Evolutionary conservation across 1,140 invertebrate genomes (phyloP).

Genomic region (Sitobion miscanthi): DNA sequence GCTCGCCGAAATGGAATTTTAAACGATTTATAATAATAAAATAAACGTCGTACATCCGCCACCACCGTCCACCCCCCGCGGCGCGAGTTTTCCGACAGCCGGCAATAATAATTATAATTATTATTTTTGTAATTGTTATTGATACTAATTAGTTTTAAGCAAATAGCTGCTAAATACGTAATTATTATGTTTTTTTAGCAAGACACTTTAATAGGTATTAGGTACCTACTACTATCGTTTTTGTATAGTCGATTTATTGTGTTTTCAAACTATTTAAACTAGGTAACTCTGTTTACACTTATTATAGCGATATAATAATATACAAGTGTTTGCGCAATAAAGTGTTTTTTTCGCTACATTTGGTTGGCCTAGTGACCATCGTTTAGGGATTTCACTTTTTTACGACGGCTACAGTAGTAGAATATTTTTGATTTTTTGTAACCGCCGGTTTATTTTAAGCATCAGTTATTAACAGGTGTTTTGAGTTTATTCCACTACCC

Average conservation of each 20-base stretch:
- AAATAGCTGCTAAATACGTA: neutral
- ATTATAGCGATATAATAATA: neutral
- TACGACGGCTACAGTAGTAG: too few relatives aligned
- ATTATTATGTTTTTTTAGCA: neutral
- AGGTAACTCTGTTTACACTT: neutral
- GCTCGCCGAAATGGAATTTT: neutral
- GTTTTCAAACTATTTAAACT: neutral
- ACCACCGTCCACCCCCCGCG: too few relatives aligned
- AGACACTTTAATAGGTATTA: neutral
- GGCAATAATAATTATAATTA: neutral
- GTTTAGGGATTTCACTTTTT: neutral
- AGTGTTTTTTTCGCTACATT: neutral
- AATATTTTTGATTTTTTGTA: neutral
- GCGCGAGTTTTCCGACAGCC: neutral
- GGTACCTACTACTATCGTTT: too few relatives aligned
- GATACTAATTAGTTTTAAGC: neutral
- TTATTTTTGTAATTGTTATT: neutral
- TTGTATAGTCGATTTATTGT: neutral
- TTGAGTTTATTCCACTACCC: neutral
- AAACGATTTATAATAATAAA: slow-evolving; percentile 19
- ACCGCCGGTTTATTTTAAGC: neutral
- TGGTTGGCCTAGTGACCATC: neutral
- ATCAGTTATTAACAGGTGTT: neutral
- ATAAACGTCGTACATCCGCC: neutral
- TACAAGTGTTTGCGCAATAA: neutral